Evolutionary conservation across 2,888 invertebrate species (phyloP), one percentile per base, ranked within the genome.

Genomic region (Periphyllus acericola): DNA sequence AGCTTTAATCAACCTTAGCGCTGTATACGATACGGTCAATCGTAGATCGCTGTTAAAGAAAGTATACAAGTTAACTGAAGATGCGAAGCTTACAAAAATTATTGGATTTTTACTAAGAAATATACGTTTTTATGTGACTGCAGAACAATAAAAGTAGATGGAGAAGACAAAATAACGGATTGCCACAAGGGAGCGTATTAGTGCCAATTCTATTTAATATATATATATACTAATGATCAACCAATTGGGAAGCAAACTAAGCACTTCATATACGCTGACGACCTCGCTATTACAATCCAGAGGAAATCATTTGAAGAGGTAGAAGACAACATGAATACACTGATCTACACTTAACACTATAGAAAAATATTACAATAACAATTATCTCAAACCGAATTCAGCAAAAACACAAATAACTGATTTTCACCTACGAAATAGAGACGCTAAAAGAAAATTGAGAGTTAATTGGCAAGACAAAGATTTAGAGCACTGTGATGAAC

Each of bases 401-500:
- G 36, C 36, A 36, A 85, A 85, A 55, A 75, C 85, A 46, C 36
- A 82, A 68, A 71, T 82, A 36, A 34, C 36, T 46, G 52, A 78
- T 9, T 85, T 85, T n/a, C 85, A 89, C 82, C 52, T 89, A 46
- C 82, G 76, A 52, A 89, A 89, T 76, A 78, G 79, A 68, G 88
- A 89, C 55, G 80, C 84, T 40, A 87, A 76, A 25, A 66, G 88
- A 60, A 74, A 82, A 76, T 52, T 89, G 55, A 88, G 80, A 68
- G 78, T 89, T 40, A 79, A 68, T 66, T 89, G 87, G 89, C 32
- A 74, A 71, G 89, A 72, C 40, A 75, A 60, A 68, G 74, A 68
- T n/a, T 80, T 88, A 71, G n/a, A 89, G 81, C 88, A 89, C 84
- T 88, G 81, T 25, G 74, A 78, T 21, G 84, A 78, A 81, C 89